Percentiles rank a stretch among this genome's conserved stretches.
These are phyloP conservation scores for Mylabris phalerata DNA, from an alignment of 1,140 invertebrate genomes.

Conservation along the genomic window DNA sequence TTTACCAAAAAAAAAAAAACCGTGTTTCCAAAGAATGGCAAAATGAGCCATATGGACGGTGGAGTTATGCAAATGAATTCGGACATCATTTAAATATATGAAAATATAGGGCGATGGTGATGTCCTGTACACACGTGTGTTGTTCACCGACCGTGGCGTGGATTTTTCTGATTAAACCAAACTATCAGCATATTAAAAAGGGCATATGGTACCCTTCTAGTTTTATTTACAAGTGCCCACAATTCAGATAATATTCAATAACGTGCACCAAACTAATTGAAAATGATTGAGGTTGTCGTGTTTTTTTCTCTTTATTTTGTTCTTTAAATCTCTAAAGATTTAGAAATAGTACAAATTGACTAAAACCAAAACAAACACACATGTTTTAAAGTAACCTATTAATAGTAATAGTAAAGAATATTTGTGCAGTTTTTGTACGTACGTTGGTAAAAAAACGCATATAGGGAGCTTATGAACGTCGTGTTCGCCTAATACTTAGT, in stretches of 20 bases:
- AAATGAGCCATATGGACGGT: not conserved
- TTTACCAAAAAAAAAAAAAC: not conserved
- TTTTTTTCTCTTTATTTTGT: too few species aligned
- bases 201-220: constrained; percentile 15
- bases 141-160: constrained; percentile 20
- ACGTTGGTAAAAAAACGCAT: not conserved
- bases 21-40: not conserved
- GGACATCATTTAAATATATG: constrained; percentile 22
- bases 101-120: constrained; percentile 12
- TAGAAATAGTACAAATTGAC: too few species aligned
- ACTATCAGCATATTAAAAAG: constrained; percentile 18
- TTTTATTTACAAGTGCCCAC: not conserved
- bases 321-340: too few species aligned
- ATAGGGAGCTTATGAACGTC: constrained; percentile 8
- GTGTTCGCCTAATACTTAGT: constrained; percentile 16
- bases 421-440: too few species aligned
- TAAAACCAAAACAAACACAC: too few species aligned
- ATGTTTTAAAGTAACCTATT: too few species aligned
- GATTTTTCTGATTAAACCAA: constrained; percentile 24
- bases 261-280: not conserved
- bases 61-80: constrained; percentile 18
- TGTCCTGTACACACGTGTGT: constrained; percentile 20
- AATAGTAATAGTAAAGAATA: too few species aligned
- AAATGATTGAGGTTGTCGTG: not conserved
- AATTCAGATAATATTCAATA: constrained; percentile 3